These are phyloP conservation scores for Hypanus sabinus DNA, from an alignment of 2,113 vertebrate genomes.

Conservation along the genomic window DNA sequence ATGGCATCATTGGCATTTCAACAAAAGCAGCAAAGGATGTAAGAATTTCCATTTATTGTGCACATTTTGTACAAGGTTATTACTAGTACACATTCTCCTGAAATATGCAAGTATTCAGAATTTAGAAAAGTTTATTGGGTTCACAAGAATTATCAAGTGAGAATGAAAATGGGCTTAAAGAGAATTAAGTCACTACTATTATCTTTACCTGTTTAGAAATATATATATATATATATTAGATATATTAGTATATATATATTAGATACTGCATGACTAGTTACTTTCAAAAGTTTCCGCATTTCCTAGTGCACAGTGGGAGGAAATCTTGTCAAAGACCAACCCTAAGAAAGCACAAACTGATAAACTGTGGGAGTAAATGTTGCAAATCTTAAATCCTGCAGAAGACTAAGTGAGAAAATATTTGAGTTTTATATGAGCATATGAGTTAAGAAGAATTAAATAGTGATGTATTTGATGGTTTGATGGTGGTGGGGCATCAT, in stretches of 20 bases:
- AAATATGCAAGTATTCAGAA: not conserved
- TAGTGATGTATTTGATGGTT: not conserved
- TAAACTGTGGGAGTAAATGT: constrained; percentile 17
- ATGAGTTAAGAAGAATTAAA: not conserved
- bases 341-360: not conserved
- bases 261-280: not conserved
- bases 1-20: not conserved
- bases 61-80: not conserved
- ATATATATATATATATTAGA: too few species aligned
- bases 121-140: not conserved
- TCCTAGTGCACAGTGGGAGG: constrained; percentile 33
- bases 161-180: constrained; percentile 22
- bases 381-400: not conserved
- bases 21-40: not conserved
- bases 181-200: constrained; percentile 17
- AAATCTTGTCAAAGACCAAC: constrained; percentile 17
- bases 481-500: not conserved
- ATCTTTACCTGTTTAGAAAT: constrained; percentile 29
- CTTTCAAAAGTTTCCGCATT: constrained; percentile 17
- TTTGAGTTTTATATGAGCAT: not conserved
- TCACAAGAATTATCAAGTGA: not conserved
- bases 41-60: not conserved
- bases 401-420: not conserved
- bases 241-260: not conserved
- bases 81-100: not conserved